phyloP scores from a whole-genome alignment of 2,113 vertebrate genomes.

The Nanorana parkeri region DNA sequence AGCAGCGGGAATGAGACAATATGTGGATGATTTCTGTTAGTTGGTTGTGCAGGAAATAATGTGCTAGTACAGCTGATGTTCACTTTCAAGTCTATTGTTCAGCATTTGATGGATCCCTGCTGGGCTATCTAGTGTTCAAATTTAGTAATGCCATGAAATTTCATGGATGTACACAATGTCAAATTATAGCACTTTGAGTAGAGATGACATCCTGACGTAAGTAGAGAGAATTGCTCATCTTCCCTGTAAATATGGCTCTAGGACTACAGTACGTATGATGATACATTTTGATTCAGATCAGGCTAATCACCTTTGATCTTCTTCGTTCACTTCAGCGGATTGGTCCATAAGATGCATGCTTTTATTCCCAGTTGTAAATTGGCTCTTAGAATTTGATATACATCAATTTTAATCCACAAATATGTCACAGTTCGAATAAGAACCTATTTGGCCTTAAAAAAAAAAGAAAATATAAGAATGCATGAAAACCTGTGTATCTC shows the following conservation, averaged over 20 bases:
- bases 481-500: too few species aligned
- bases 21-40: slow-evolving; percentile 33
- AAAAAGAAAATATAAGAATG: too few species aligned
- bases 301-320: slow-evolving; percentile 15
- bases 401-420: too few species aligned
- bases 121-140: slow-evolving; percentile 51
- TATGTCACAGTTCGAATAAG: too few species aligned
- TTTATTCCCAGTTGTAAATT: not conserved
- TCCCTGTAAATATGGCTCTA: slow-evolving; percentile 40
- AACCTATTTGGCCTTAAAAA: too few species aligned
- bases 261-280: slow-evolving; percentile 23
- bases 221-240: slow-evolving; percentile 36
- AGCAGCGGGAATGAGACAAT: slow-evolving; percentile 7
- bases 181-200: slow-evolving; percentile 48
- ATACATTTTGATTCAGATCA: slow-evolving; percentile 21
- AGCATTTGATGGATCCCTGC: slow-evolving; percentile 51
- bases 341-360: not conserved
- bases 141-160: slow-evolving; percentile 45
- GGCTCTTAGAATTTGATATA: too few species aligned
- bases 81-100: slow-evolving; percentile 46
- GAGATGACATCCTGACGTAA: slow-evolving; percentile 47
- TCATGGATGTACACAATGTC: slow-evolving; percentile 49
- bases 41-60: slow-evolving; percentile 41
- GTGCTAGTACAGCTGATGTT: slow-evolving; percentile 41
- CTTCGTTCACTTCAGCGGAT: not conserved